Base-by-base conservation (phyloP, 2,113 vertebrate species). In the Corynorhinus townsendii region DNA sequence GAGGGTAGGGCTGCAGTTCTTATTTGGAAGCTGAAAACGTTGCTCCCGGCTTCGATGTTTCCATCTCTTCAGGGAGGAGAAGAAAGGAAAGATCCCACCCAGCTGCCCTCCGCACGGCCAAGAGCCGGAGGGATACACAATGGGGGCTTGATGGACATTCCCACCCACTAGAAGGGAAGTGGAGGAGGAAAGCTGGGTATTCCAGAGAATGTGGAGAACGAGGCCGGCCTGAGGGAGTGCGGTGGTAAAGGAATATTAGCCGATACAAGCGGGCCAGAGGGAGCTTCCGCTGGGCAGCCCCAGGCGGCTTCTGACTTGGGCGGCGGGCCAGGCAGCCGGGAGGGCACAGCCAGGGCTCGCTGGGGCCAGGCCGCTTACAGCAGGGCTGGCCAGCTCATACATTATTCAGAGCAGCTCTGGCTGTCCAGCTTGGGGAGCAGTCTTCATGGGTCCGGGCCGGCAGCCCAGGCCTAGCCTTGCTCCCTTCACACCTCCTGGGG, bases 361-460 rank as follows among this genome's bases (percentile, higher is more conserved):
- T 35, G 17, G 43, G 52, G 43, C 64, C 73, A 30, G 24, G 40
- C 11, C 0, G 7, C 30, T 2, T 1, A 38, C 20, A 14, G 33
- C 54, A 62, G 75, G 24, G 64, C 81, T 87, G 72, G 1, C 30
- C 9, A 69, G 77, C 35, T 84, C 68, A 26, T 73, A 1, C 1
- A 38, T 96, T 97, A 93, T 93, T 95, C 82, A 95, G n/a, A 81
- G 76, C 72, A 47, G 62, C 72, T 45, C 79, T 7, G 66, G 79
- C 93, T 72, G 59, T 2, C 38, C 49, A 85, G 47, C 24, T 19
- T 24, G 17, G 92, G 90, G 30, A 85, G 47, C 86, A n/a, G 81
- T 28, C 75, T 66, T 69, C 4, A 4, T 4, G 16, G 59, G 40
- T 19, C 7, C 1, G 10, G 81, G 92, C 76, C 43, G 84, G 56